Conservation (phyloP, 2,797 vertebrate species). For the Anomalospiza imberbis region DNA sequence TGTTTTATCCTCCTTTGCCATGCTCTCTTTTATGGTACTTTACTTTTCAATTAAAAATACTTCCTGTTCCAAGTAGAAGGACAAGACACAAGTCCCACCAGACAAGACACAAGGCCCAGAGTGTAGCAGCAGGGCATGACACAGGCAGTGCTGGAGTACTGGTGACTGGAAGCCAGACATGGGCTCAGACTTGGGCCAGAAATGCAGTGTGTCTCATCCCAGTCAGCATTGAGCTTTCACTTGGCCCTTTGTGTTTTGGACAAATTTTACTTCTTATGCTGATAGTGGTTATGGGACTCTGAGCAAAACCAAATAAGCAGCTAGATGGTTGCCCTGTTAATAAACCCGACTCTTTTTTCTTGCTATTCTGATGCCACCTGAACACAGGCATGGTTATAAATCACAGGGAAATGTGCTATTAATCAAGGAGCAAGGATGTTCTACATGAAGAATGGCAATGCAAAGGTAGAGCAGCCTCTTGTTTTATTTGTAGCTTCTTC, state of each 20-base stretch:
- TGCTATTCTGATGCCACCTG: neutral
- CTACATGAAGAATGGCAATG: neutral
- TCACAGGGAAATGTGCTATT: neutral
- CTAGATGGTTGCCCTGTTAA: neutral
- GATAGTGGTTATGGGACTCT: neutral
- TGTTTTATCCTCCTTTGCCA: neutral
- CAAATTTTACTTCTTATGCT: neutral
- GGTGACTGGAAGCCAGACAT: neutral
- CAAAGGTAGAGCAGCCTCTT: neutral
- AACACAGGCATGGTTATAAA: neutral
- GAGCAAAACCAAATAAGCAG: neutral
- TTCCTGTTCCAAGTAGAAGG: neutral
- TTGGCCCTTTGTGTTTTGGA: neutral
- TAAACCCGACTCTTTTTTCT: neutral
- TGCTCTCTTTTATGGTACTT: neutral
- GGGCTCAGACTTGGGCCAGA: neutral
- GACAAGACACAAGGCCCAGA: neutral
- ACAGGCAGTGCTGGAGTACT: neutral
- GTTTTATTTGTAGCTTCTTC: neutral
- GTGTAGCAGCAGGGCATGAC: rapidly evolving
- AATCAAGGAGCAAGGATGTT: constrained; percentile 5
- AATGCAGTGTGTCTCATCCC: neutral
- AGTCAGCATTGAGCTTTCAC: neutral
- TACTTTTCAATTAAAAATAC: neutral
- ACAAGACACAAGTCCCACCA: neutral